Percentiles rank a stretch among this genome's conserved stretches.
These are phyloP conservation scores for Pseudoips prasinana DNA, from an alignment of 2,888 invertebrate species.

Conservation along the genomic window DNA sequence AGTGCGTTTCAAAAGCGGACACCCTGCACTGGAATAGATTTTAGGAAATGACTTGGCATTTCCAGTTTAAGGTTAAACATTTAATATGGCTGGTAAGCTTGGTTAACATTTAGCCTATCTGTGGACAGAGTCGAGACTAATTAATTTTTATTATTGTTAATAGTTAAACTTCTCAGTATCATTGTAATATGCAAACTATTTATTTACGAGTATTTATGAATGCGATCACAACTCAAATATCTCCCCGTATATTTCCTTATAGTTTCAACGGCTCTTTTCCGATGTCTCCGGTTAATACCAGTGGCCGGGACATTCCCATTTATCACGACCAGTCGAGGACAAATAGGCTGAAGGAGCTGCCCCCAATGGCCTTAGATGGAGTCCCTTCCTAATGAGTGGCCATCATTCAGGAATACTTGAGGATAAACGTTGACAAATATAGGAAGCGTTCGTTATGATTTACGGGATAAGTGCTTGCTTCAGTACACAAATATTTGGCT, in stretches of 20 bases:
- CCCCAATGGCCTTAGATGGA: slow-evolving; percentile 64
- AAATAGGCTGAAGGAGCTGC: slow-evolving; percentile 62
- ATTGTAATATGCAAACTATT: no score
- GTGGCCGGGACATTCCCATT: slow-evolving; percentile 56
- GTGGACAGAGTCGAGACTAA: no score
- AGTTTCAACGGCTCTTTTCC: slow-evolving; percentile 24
- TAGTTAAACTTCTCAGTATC: no score
- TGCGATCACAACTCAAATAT: no score
- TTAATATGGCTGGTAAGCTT: no score
- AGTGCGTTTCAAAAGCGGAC: no score
- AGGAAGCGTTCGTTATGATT: slow-evolving; percentile 62
- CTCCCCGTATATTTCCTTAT: slow-evolving; percentile 16
- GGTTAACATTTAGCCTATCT: no score
- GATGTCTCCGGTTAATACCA: slow-evolving; percentile 44
- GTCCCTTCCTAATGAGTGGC: slow-evolving; percentile 59
- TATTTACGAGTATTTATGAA: no score
- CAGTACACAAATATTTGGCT: slow-evolving; percentile 6
- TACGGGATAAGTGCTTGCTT: slow-evolving; percentile 41
- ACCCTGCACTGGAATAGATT: no score
- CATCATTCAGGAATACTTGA: slow-evolving; percentile 56
- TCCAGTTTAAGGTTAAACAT: no score
- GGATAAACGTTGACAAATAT: slow-evolving; percentile 75
- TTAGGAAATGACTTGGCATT: no score
- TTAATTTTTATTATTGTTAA: no score
- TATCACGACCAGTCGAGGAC: slow-evolving; percentile 59